Percentiles rank a stretch among this genome's conserved stretches.
Evolutionary conservation across 37 sponge, comb jelly and placozoan genomes (phyloP).

Genomic region (Halichondria panicea): DNA sequence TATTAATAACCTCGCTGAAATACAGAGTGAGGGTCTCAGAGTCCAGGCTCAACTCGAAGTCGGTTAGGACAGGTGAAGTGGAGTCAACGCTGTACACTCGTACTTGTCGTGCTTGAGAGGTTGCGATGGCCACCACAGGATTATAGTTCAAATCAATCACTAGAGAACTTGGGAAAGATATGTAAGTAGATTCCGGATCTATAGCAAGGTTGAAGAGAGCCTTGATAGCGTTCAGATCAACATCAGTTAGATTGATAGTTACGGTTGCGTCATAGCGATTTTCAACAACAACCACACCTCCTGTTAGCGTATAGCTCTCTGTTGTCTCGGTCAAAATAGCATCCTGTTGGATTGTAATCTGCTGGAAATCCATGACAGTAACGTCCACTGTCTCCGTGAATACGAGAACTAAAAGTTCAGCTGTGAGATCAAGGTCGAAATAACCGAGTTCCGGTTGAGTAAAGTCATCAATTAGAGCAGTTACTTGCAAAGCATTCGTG

Average conservation of each 20-base stretch:
- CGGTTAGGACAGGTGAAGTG: slow-evolving; percentile 43
- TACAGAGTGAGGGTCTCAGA: slow-evolving; percentile 37
- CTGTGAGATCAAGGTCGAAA: slow-evolving; percentile 70
- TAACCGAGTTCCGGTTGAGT: slow-evolving; percentile 38
- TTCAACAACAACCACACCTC: slow-evolving; percentile 37
- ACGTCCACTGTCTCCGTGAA: slow-evolving; percentile 77
- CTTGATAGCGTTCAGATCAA: slow-evolving; percentile 74
- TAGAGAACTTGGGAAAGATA: slow-evolving; percentile 37
- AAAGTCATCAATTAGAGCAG: slow-evolving; percentile 27
- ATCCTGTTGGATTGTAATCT: slow-evolving; percentile 59
- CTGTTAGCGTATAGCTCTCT: slow-evolving; percentile 52
- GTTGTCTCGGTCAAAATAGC: not conserved
- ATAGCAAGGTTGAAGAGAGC: slow-evolving; percentile 57
- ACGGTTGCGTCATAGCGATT: slow-evolving; percentile 31
- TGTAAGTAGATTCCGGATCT: slow-evolving; percentile 42
- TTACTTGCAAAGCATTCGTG: slow-evolving; percentile 9
- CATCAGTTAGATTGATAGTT: slow-evolving; percentile 16
- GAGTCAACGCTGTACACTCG: slow-evolving; percentile 44
- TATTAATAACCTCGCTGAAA: slow-evolving; percentile 80
- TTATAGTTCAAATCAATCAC: slow-evolving; percentile 70
- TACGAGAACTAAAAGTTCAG: slow-evolving; percentile 43
- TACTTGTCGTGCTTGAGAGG: slow-evolving; percentile 41
- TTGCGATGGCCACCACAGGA: slow-evolving; percentile 37
- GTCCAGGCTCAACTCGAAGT: slow-evolving; percentile 50
- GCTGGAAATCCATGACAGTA: slow-evolving; percentile 12